phyloP scores from a whole-genome alignment of 2,797 vertebrate genomes.

The Notoglanidium macrostoma region DNA sequence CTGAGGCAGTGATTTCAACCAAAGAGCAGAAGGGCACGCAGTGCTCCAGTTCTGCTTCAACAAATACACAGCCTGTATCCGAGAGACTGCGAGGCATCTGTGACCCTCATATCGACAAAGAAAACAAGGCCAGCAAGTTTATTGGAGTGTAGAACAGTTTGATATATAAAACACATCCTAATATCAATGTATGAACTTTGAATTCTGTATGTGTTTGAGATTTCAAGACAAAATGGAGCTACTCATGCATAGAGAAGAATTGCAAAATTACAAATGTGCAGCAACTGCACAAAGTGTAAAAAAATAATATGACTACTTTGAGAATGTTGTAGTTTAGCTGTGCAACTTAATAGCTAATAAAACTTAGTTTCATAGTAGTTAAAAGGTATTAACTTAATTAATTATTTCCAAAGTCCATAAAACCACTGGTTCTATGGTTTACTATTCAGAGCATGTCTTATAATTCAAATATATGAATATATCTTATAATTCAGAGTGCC shows the following conservation, averaged over 20 bases:
- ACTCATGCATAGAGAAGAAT: neutral
- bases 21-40: neutral
- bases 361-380: neutral
- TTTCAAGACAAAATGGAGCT: neutral
- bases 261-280: neutral
- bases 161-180: neutral
- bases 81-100: neutral
- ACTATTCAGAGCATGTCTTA: neutral
- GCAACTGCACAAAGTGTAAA: conserved; percentile 7
- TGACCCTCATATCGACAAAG: neutral
- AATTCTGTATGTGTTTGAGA: neutral
- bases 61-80: neutral
- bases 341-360: neutral
- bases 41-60: neutral
- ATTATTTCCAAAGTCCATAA: neutral
- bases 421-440: neutral
- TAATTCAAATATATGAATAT: too few species aligned
- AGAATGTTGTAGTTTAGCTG: neutral
- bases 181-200: neutral
- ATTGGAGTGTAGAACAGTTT: neutral
- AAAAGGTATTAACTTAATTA: too few species aligned
- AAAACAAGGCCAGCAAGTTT: conserved; percentile 8
- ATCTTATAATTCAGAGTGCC: too few species aligned
- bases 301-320: neutral
- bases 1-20: neutral